Base-by-base conservation (phyloP, 2,888 invertebrate genomes). In the Acleris emargana region DNA sequence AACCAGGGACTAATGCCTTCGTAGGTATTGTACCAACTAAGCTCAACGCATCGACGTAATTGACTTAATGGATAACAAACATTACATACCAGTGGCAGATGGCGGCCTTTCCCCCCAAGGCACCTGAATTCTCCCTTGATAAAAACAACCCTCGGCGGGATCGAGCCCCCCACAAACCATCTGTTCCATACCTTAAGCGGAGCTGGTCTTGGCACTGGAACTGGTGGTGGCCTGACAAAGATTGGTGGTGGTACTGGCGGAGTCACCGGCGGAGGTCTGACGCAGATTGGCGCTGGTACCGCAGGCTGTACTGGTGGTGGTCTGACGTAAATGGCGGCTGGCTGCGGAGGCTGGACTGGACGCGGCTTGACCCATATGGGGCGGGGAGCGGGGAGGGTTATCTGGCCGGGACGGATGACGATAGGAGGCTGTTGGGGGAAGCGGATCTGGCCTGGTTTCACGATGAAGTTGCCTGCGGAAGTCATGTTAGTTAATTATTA, bases 401-500 rank as follows among this genome's bases (percentile, higher is more conserved):
- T 73, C 0, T 78, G 73, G 0, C 83, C 79, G 0, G 88, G 89
- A 25, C 79, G 82, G 20, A 88, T 83, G 81, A 81, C 83, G 18
- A 89, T 82, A 1, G 75, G 68, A 0, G 83, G 78, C 0, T 83
- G 86, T 1, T 70, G 68, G 0, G 78, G 85, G 75, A 87, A 88
- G 16, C 82, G 75, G n/a, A 89, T 78, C 55, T 78, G 76, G 0
- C 89, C 89, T 3, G 89, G 89, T 25, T 78, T 81, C 17, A 89
- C 77, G 43, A 88, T 63, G 20, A 88, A 64, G 20, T 81, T 73
- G 6, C 87, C 89, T 89, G 80, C 6, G 11, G n/a, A 43, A n/a
- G 1, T n/a, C 1, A 9, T 7, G 9, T 9, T 28, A 1, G 0
- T 25, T 20, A 3, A 20, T 38, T 17, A n/a, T n/a, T n/a, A n/a